Base-by-base conservation (phyloP, 2,888 invertebrate genomes). In the Eremobia ochroleuca region DNA sequence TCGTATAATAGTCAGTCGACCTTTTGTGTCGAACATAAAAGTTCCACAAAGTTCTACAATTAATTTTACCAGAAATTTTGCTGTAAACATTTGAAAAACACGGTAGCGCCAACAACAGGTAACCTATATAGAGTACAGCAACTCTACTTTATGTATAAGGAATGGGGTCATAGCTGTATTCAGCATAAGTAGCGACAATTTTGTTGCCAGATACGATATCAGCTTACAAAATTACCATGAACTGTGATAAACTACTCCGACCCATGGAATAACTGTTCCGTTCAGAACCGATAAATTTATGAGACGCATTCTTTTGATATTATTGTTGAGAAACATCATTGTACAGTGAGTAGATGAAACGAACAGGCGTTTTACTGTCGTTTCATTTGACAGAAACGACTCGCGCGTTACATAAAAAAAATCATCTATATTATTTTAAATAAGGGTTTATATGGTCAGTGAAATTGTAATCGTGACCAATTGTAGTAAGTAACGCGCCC, bases 381-480 rank as follows among this genome's bases (percentile, higher is more conserved):
- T 87, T 81, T 83, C 75, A 84, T 88, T 80, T 87, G 87, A 91
- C 87, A 89, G 86, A 66, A 85, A 89, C 79, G 69, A 78, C 73
- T 81, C 82, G 77, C 43, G 67, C 21, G 77, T 77, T 77, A 78
- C 76, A 82, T 81, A 89, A 88, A 88, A 90, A 90, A 86, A 83
- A 88, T 88, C 86, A 85, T 88, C 77, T 87, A 88, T 88, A 91
- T 91, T 89, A 91, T 92, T 91, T 91, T 89, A 90, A 91, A 91
- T 91, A 87, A 86, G 86, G 89, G 91, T 92, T 93, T 92, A 94
- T 93, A 91, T 92, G 92, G 92, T 90, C 91, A 92, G 92, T 94
- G 93, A 92, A 94, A 93, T 91, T 92, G 92, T 94, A 93, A 93
- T 94, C 95, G 94, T 95, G 95, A 95, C 93, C 94, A 93, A 94